phyloP scores from a whole-genome alignment of 2,888 invertebrate species.

The Adelphocoris suturalis region DNA sequence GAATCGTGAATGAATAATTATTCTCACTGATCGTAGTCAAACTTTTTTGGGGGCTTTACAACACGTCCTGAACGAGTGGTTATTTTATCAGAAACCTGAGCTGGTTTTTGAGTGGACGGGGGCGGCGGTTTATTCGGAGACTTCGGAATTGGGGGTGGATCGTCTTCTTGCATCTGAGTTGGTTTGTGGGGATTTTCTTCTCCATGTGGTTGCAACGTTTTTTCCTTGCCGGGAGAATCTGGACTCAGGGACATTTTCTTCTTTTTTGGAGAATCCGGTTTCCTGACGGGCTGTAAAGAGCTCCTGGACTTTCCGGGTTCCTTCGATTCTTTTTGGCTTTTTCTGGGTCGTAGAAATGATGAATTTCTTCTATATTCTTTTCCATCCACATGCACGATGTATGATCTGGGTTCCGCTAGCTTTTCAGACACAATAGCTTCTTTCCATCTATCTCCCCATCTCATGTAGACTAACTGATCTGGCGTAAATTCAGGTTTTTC shows the following conservation, averaged over 20 bases:
- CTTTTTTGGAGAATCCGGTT: conserved; percentile 2
- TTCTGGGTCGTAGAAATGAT: too few species aligned
- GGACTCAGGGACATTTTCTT: background rate
- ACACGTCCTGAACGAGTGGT: too few species aligned
- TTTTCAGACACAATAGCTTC: background rate
- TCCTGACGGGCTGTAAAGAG: background rate
- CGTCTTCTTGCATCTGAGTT: background rate
- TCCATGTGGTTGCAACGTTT: too few species aligned
- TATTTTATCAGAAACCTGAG: background rate
- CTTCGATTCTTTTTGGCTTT: too few species aligned
- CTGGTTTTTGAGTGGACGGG: too few species aligned
- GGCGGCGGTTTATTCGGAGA: background rate
- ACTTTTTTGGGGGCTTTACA: too few species aligned
- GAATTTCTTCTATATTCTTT: background rate
- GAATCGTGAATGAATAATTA: too few species aligned
- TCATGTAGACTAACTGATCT: too few species aligned
- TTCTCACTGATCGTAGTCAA: too few species aligned
- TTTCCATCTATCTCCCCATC: background rate
- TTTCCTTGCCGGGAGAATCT: too few species aligned
- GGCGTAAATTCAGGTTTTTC: too few species aligned
- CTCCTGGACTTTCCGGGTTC: background rate
- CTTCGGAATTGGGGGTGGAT: background rate
- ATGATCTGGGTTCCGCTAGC: background rate
- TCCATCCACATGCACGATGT: background rate
- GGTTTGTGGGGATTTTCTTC: too few species aligned